A percentile compares a stretch with the other conserved stretches of the same genome.
phyloP scores from a whole-genome alignment of 2,888 invertebrate genomes.

The Brassicogethes aeneus region DNA sequence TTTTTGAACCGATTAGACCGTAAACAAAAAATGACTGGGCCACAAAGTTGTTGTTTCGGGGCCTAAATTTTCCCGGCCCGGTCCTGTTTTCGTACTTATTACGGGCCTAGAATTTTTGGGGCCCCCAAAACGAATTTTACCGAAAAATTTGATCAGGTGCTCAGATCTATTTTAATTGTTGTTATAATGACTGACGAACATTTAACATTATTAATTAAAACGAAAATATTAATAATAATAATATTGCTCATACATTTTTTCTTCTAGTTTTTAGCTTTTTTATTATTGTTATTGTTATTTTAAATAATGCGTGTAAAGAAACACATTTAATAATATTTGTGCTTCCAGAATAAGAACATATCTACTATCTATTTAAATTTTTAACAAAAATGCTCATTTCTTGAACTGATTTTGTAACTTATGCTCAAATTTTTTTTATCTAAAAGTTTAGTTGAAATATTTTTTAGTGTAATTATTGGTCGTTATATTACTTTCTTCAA shows the following conservation, averaged over 20 bases:
- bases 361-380: not conserved
- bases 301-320: not conserved
- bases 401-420: not conserved
- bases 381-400: not conserved
- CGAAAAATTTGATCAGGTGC: slow-evolving; percentile 34
- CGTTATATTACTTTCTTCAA: slow-evolving; percentile 14
- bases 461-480: no score
- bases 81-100: no score
- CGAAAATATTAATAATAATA: not conserved
- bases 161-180: slow-evolving; percentile 39
- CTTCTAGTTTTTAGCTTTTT: not conserved
- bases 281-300: not conserved
- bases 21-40: slow-evolving; percentile 34
- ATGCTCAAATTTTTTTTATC: not conserved
- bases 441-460: not conserved
- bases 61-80: no score
- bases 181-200: slow-evolving; percentile 34
- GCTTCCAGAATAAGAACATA: not conserved
- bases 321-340: not conserved
- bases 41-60: slow-evolving; percentile 28
- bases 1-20: not conserved
- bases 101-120: not conserved
- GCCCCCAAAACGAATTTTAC: not conserved
- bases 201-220: slow-evolving; percentile 16
- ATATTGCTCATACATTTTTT: slow-evolving; percentile 1